Evolutionary conservation across 2,888 invertebrate species (phyloP).

Genomic region (Sinopyrophorus schimmeli): DNA sequence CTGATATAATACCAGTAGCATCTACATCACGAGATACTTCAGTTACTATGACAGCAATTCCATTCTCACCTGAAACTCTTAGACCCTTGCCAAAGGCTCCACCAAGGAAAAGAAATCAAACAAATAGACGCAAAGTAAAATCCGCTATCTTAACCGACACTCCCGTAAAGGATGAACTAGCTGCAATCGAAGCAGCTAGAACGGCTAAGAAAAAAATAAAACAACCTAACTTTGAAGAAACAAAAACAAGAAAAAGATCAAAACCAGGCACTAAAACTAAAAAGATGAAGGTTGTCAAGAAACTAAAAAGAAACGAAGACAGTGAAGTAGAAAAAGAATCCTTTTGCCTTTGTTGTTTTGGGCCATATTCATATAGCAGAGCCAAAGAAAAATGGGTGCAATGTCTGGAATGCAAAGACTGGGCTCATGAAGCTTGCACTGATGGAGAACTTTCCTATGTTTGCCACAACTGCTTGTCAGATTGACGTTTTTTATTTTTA

Average conservation of each 20-base stretch:
- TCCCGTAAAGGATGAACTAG: constrained; percentile 14
- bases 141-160: constrained; percentile 33
- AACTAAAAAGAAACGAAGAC: neutral
- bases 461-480: too few species aligned
- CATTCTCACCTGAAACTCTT: constrained; percentile 1
- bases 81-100: constrained; percentile 11
- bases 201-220: too few species aligned
- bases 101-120: constrained; percentile 19
- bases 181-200: too few species aligned
- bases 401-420: neutral
- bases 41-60: neutral
- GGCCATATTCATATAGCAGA: neutral
- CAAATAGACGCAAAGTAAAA: constrained; percentile 23
- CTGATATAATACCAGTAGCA: too few species aligned
- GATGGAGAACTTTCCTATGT: too few species aligned
- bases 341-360: neutral
- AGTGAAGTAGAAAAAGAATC: neutral
- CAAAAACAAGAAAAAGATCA: too few species aligned
- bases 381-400: constrained; percentile 3
- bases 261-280: too few species aligned
- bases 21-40: neutral
- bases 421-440: too few species aligned
- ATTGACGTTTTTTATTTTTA: too few species aligned
- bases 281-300: too few species aligned
- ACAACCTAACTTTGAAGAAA: too few species aligned